These are phyloP conservation scores for Monodelphis domestica DNA, from an alignment of 2,797 vertebrate species.

Conservation along the genomic window DNA sequence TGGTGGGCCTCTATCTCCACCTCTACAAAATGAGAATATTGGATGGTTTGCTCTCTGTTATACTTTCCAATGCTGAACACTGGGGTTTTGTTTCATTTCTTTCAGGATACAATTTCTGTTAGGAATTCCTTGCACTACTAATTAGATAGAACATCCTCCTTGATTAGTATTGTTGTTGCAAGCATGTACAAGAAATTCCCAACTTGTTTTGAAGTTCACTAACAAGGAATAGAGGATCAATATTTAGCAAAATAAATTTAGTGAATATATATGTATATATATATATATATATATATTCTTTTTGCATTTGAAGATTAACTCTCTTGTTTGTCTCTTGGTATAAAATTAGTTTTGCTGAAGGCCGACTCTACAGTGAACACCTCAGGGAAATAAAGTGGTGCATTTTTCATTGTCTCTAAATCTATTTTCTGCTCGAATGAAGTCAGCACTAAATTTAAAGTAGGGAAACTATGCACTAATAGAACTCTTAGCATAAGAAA, in stretches of 20 bases:
- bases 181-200: slow-evolving; percentile 62
- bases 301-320: slow-evolving; percentile 76
- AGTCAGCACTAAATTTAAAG: slow-evolving; percentile 79
- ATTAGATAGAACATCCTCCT: slow-evolving; percentile 29
- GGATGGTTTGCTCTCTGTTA: neutral
- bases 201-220: slow-evolving; percentile 51
- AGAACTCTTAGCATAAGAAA: slow-evolving; percentile 59
- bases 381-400: slow-evolving; percentile 81
- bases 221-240: slow-evolving; percentile 66
- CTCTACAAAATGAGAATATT: neutral
- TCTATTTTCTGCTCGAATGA: slow-evolving; percentile 80
- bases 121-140: neutral
- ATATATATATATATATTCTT: slow-evolving; percentile 30
- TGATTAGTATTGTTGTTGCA: slow-evolving; percentile 64
- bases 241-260: slow-evolving; percentile 76
- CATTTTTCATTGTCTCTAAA: slow-evolving; percentile 82
- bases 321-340: slow-evolving; percentile 76
- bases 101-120: neutral
- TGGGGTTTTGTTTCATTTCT: neutral
- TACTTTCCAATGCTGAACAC: neutral
- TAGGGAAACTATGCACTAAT: slow-evolving; percentile 72
- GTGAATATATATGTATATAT: slow-evolving; percentile 49
- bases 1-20: neutral
- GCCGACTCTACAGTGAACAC: slow-evolving; percentile 71
- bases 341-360: slow-evolving; percentile 82